Evolutionary conservation across 2,797 vertebrate species (phyloP).

Genomic region (Hephaestus fuliginosus): DNA sequence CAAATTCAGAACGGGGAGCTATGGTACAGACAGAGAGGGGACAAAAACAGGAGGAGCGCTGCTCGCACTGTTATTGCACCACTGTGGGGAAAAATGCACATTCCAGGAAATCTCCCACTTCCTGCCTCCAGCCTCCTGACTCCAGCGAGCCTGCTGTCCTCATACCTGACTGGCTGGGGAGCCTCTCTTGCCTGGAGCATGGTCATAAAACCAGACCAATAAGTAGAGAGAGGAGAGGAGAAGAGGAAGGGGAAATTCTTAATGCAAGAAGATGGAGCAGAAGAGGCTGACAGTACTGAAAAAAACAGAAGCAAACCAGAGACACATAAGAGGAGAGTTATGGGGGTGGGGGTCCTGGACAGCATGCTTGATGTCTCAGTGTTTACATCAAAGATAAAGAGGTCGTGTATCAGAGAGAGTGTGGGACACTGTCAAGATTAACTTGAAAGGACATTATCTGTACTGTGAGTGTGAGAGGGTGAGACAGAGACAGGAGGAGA

Average conservation of each 20-base stretch:
- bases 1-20: conserved; percentile 37
- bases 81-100: conserved; percentile 84
- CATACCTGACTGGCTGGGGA: conserved; percentile 78
- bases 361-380: conserved; percentile 44
- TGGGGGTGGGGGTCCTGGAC: conserved; percentile 4
- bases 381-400: conserved; percentile 67
- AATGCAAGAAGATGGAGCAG: conserved; percentile 12
- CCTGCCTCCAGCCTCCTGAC: conserved; percentile 84
- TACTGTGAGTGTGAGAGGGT: conserved; percentile 41
- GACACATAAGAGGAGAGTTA: conserved; percentile 12
- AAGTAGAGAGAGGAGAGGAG: conserved; percentile 16
- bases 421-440: conserved; percentile 51
- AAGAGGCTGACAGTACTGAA: neutral
- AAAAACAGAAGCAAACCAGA: neutral
- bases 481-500: conserved; percentile 30
- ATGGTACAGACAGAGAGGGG: conserved; percentile 61
- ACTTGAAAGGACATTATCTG: conserved; percentile 69
- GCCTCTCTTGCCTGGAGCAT: conserved; percentile 46
- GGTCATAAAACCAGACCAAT: conserved; percentile 44
- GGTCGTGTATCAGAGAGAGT: conserved; percentile 58
- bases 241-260: neutral
- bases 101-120: conserved; percentile 91
- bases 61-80: conserved; percentile 83
- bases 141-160: conserved; percentile 78
- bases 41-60: conserved; percentile 81